Evolutionary conservation across 2,113 vertebrate genomes (phyloP), one percentile per base, ranked within the genome.

Genomic region (Heterochromis multidens): DNA sequence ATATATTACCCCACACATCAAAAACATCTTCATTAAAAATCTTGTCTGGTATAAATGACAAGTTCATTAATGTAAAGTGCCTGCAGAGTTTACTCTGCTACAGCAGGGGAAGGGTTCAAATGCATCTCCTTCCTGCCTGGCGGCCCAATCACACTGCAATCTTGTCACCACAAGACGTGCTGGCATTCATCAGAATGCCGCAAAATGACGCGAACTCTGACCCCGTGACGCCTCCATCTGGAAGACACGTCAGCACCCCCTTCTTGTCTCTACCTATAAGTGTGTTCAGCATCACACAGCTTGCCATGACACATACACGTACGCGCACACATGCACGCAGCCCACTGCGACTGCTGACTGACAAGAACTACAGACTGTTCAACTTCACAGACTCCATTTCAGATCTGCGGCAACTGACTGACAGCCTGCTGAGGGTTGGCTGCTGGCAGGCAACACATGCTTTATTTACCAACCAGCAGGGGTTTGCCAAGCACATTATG

Each of bases 401-500:
- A 86, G 87, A 88, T 85, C 84, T n/a, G 6, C 70, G 63, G 90
- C 91, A 81, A 84, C 33, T 93, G 93, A 95, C 67, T 92, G 95
- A 95, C 93, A 89, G 94, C 81, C 80, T 80, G 35, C 90, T 31
- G 91, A 84, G 82, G 46, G 80, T 82, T 67, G 83, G 67, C 11
- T 82, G 88, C 90, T 92, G 89, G 90, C 90, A 88, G 76, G 85
- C 43, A 95, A 87, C 82, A 86, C 87, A 89, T 83, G 91, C 90
- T 92, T 89, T 91, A 94, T 94, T 94, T 93, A 92, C 88, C 72
- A 77, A 92, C 78, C 94, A 87, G 92, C 90, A 16, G 92, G 88
- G 87, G 89, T 60, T 85, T 77, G 27, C 86, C 78, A 29, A 60
- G 29, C 84, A 81, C 77, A 82, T 87, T 81, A 79, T 65, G 54